Percentiles rank a stretch among this genome's conserved stretches.
Evolutionary conservation across 2,797 vertebrate species (phyloP).

Genomic region (Pelodytes ibericus): DNA sequence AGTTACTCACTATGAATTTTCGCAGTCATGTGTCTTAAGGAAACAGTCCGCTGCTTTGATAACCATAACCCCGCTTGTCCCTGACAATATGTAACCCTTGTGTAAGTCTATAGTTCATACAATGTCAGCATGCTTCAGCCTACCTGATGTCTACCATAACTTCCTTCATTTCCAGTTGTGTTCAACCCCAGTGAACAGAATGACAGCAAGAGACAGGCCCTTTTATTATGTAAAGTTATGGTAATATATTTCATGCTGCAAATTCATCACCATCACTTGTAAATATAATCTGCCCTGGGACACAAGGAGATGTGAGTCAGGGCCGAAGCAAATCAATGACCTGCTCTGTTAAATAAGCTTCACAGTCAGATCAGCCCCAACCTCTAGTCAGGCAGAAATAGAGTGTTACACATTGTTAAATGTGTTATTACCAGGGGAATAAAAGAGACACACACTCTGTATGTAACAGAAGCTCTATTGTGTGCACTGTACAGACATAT

Average conservation of each 20-base stretch:
- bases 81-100: no score
- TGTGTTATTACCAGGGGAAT: not conserved
- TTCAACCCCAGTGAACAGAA: conserved; percentile 33
- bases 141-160: not conserved
- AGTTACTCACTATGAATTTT: no score
- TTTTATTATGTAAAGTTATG: conserved; percentile 56
- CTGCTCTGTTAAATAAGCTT: conserved; percentile 53
- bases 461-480: not conserved
- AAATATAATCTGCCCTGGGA: conserved; percentile 56
- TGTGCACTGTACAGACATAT: not conserved
- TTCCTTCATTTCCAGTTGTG: conserved; percentile 6
- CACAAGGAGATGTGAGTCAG: conserved; percentile 44
- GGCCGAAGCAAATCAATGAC: conserved; percentile 50
- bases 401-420: not conserved
- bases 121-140: conserved; percentile 1
- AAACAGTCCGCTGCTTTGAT: no score
- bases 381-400: conserved; percentile 19
- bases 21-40: no score
- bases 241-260: conserved; percentile 45
- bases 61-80: no score
- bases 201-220: conserved; percentile 46
- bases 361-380: conserved; percentile 30
- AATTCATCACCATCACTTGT: conserved; percentile 54
- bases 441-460: not conserved
- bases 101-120: no score